Conservation (phyloP, 2,797 vertebrate genomes). For the Sarcophilus harrisii region DNA sequence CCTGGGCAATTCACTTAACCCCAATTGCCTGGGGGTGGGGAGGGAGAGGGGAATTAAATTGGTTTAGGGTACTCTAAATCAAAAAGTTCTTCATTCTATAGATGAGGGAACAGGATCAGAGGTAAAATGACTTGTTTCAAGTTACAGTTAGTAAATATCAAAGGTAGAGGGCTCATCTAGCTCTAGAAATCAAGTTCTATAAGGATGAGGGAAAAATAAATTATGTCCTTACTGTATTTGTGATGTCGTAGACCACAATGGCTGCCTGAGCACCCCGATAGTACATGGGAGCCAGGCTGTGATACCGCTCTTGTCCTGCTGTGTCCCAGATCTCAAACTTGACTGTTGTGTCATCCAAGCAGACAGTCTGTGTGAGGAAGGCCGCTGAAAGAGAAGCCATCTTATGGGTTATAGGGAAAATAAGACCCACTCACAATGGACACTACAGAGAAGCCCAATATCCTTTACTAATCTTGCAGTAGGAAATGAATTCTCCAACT, state of each 20-base stretch:
- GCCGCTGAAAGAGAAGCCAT: conserved; percentile 88
- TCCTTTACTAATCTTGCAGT: neutral
- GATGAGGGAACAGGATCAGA: neutral
- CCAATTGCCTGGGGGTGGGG: too few relatives aligned
- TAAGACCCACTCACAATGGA: neutral
- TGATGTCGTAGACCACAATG: conserved; percentile 99
- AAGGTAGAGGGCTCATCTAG: neutral
- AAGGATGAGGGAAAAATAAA: conserved; percentile 30
- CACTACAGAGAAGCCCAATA: neutral
- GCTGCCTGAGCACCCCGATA: conserved; percentile 98
- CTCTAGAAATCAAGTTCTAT: neutral
- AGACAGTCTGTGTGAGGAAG: conserved; percentile 98
- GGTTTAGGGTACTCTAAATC: neutral
- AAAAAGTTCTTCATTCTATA: neutral
- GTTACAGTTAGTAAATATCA: neutral
- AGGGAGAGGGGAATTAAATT: neutral
- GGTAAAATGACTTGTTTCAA: neutral
- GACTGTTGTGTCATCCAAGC: conserved; percentile 98
- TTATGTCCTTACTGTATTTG: conserved; percentile 92
- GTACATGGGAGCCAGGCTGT: conserved; percentile 99
- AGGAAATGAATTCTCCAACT: neutral
- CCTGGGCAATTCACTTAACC: neutral
- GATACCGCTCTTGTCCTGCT: conserved; percentile 97
- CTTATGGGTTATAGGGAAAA: neutral
- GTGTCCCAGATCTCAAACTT: conserved; percentile 99